phyloP scores from a whole-genome alignment of 2,888 invertebrate species.

The Pantelozetes paolii region DNA sequence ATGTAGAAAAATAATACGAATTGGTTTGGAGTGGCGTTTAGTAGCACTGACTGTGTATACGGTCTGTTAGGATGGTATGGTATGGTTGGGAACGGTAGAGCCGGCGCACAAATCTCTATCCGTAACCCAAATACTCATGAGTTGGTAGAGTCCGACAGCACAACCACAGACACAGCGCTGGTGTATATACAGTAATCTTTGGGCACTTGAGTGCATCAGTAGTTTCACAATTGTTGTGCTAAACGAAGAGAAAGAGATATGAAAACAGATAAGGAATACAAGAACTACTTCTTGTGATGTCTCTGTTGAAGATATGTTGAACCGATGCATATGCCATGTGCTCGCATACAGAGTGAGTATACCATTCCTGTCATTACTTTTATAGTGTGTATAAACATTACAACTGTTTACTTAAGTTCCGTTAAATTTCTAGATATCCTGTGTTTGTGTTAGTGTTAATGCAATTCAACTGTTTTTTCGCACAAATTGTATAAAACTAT shows the following conservation, averaged over 20 bases:
- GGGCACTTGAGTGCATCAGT: slow-evolving; percentile 24
- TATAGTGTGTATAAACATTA: not conserved
- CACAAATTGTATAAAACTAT: not conserved
- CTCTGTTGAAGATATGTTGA: not conserved
- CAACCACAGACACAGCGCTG: not conserved
- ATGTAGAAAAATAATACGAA: not conserved
- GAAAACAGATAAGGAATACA: slow-evolving; percentile 3
- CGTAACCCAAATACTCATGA: slow-evolving; percentile 2
- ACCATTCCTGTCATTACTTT: not conserved
- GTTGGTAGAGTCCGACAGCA: not conserved
- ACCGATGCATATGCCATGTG: slow-evolving; percentile 16
- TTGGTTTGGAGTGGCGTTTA: not conserved
- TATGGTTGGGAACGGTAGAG: too few species aligned
- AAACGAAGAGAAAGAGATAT: slow-evolving; percentile 25
- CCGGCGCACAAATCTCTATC: slow-evolving; percentile 6
- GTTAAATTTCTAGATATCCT: slow-evolving; percentile 28
- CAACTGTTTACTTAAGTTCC: slow-evolving; percentile 3
- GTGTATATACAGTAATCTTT: not conserved
- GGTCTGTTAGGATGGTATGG: too few species aligned
- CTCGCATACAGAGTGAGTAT: not conserved
- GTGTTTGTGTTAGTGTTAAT: slow-evolving; percentile 24
- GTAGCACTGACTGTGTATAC: too few species aligned
- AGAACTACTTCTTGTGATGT: not conserved
- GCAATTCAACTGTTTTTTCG: slow-evolving; percentile 8
- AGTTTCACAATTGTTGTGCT: not conserved